Conservation (phyloP, 2,888 invertebrate species). For the Hemaris fuciformis region DNA sequence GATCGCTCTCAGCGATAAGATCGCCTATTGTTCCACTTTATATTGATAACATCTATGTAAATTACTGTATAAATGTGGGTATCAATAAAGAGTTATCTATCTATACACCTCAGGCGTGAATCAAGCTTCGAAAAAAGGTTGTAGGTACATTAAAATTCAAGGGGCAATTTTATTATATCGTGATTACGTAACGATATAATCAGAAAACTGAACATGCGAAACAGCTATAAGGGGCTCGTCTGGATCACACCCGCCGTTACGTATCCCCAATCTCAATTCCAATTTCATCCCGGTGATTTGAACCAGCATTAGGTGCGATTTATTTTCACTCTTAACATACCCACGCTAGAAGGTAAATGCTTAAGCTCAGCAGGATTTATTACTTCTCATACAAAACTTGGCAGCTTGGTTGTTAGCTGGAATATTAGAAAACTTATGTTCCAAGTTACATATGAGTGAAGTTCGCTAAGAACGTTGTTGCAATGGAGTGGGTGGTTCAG, state of each 20-base stretch:
- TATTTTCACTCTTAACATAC: conserved; percentile 60
- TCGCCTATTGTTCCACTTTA: too few species aligned
- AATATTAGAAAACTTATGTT: neutral
- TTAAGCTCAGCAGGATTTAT: conserved; percentile 47
- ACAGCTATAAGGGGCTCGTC: conserved; percentile 30
- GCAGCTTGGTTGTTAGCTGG: conserved; percentile 37
- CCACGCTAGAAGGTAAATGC: conserved; percentile 43
- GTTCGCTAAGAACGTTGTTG: neutral
- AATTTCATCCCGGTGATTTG: conserved; percentile 59
- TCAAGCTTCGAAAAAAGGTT: too few species aligned
- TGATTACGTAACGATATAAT: neutral
- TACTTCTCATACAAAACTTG: conserved; percentile 41
- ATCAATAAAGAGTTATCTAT: too few species aligned
- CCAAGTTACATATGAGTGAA: neutral
- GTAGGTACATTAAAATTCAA: too few species aligned
- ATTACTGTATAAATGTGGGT: too few species aligned
- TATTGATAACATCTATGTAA: too few species aligned
- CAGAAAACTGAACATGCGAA: neutral
- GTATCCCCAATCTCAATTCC: conserved; percentile 56
- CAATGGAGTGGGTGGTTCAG: neutral
- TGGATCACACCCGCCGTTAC: conserved; percentile 35
- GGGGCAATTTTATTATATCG: neutral
- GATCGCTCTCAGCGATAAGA: too few species aligned
- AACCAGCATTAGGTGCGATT: conserved; percentile 58
- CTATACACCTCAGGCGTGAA: too few species aligned